Base-by-base conservation (phyloP, 2,888 invertebrate genomes). In the Alloplasta piceator region DNA sequence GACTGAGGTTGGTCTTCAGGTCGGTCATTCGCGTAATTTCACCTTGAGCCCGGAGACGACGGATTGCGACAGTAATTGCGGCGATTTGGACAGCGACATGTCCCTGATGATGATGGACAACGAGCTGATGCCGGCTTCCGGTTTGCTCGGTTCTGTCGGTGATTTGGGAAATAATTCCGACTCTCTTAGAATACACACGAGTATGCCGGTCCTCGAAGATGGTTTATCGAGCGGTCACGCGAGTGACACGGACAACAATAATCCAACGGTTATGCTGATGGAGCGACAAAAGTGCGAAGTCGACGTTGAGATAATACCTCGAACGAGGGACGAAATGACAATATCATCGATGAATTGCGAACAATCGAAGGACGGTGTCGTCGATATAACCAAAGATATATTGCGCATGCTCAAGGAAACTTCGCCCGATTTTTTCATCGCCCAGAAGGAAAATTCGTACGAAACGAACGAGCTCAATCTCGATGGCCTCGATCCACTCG, bases 151-250 rank as follows among this genome's bases (percentile, higher is more conserved):
- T 38, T 92, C 92, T 1, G 90, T 91, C 70, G 94, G 94, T 61
- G 94, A 94, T 86, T 89, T 95, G 67, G 94, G 94, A 56, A 94
- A 94, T 81, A 94, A 94, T 86, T 94, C 94, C 56, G 95, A 95
- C 90, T 94, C 95, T 88, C 93, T 95, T 50, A 90, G 92, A 87
- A 94, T 95, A 92, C 96, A 94, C 92, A 95, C 95, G 66, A 95
- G 95, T 87, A 96, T 98, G 96, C 98, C 98, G 0, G 96, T 98
- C 12, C 95, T 98, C 58, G 98, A 98, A 91, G 98, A 98, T 92
- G 98, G 98, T 0, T 93, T 98, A 76, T 98, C 98, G 1, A 98
- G 98, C 48, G 98, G 98, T 1, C 98, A 98, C 90, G 97, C 96
- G 0, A 98, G 98, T 83, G 98, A 98, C 90, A 96, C 96, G 0